Evolutionary conservation across 2,113 vertebrate genomes (phyloP), one percentile per base, ranked within the genome.

Genomic region (Urocynchramus pylzowi): DNA sequence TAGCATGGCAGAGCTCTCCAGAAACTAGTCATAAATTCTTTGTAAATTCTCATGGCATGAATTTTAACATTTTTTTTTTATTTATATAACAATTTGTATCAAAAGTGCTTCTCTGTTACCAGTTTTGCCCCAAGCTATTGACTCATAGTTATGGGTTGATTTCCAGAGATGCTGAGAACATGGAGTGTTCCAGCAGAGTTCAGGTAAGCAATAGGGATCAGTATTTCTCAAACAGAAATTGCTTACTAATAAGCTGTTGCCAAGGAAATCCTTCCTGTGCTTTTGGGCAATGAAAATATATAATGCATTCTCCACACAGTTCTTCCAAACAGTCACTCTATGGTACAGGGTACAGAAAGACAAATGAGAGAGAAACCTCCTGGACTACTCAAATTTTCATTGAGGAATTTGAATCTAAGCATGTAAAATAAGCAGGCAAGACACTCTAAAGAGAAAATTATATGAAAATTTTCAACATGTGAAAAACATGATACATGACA

Each of bases 81-180:
- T 6, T 18, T 61, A 65, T 37, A n/a, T 70, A 59, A 47, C 10
- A 81, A 68, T 47, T 79, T 74, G 3, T 54, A 84, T 60, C 6
- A 16, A 74, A 95, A 91, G 53, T 76, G 21, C 23, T 64, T 67
- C 47, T 82, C 19, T 91, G 37, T 15, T 84, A 53, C 44, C n/a
- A 83, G 41, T 73, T 85, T 77, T 86, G 50, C 59, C 75, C 35
- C 27, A 70, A 70, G 75, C 53, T 75, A 52, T 81, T 74, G 39
- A 83, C 20, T 84, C 42, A 81, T 52, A 67, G 26, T 77, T 85
- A 90, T 19, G 68, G 63, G 44, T 47, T 83, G 33, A 83, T 95
- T 90, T 95, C 39, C 67, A 93, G 91, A 91, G 71, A 80, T 85
- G 50, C 63, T 85, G 84, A 91, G 59, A 56, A 82, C 41, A 79